Evolutionary conservation across 2,113 vertebrate genomes (phyloP).

Genomic region (Pseudois nayaur): DNA sequence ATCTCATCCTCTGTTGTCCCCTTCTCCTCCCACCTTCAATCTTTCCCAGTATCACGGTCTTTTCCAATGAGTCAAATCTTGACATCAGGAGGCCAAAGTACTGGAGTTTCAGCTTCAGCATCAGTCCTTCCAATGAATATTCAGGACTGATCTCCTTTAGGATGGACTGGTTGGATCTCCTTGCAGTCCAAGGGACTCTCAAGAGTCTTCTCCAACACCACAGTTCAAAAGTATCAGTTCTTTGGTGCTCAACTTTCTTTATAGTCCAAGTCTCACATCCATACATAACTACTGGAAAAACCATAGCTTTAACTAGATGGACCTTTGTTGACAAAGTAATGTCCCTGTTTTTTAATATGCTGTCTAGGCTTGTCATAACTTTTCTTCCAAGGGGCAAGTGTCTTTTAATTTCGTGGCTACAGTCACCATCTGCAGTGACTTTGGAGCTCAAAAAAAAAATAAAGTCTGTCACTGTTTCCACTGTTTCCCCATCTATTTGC

Average conservation of each 20-base stretch:
- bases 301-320: background rate
- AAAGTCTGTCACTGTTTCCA: background rate
- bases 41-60: background rate
- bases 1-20: background rate
- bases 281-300: background rate
- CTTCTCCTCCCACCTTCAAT: background rate
- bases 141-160: background rate
- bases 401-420: background rate
- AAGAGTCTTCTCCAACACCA: background rate
- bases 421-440: background rate
- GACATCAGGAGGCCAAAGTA: background rate
- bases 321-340: background rate
- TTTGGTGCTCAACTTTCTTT: background rate
- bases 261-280: background rate
- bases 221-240: background rate
- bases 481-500: background rate
- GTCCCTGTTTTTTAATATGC: background rate
- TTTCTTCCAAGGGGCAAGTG: background rate
- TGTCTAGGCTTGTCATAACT: background rate
- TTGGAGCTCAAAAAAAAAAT: background rate
- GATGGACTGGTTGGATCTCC: background rate
- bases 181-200: background rate
- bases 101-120: background rate
- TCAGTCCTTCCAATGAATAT: background rate
- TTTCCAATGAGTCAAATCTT: background rate